Base-by-base conservation (phyloP, 2,888 invertebrate species). In the Rhamphomyia laevipes region DNA sequence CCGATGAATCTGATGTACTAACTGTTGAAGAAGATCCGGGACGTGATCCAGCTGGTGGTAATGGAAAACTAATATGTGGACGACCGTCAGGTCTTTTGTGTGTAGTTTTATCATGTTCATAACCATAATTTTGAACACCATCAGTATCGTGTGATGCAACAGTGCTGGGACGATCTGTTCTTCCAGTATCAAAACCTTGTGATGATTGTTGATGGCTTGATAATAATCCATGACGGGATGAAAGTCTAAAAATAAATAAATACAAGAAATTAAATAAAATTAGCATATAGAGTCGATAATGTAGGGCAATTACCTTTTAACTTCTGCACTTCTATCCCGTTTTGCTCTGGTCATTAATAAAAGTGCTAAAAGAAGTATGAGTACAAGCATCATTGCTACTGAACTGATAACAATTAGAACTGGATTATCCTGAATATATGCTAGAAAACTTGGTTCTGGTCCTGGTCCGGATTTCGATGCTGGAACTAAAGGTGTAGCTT, bases 1-100 rank as follows among this genome's bases (percentile, higher is more conserved):
- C 63, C 1, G 71, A 71, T 2, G 71, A 71, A 51, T 71, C 71
- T 1, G 71, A 71, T 3, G 71, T 70, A 42, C 67, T 68, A 33
- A 65, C 67, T 1, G 65, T 62, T 6, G 66, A 66, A 1, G 67
- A 64, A 1, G 68, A 68, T 23, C 60, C 63, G 4, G 63, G 61
- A 17, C 64, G 61, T 0, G 60, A 58, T 10, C 59, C 52, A 1
- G 57, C 53, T 10, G 58, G 51, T 13, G 59, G 60, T 10, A 56
- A 54, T 4, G 53, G 56, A 18, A 67, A 64, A 44, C 56, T 46
- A 10, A 58, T 50, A 12, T 51, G 40, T 16, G 55, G 56, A 4
- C 61, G 61, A 18, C 56, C 59, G 2, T 63, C 63, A 38, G 12
- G 57, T 61, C 40, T 63, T 53, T 45, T 58, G 57, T 12, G 61